Base-by-base conservation (phyloP, 2,888 invertebrate species). In the Hylaea fasciaria region DNA sequence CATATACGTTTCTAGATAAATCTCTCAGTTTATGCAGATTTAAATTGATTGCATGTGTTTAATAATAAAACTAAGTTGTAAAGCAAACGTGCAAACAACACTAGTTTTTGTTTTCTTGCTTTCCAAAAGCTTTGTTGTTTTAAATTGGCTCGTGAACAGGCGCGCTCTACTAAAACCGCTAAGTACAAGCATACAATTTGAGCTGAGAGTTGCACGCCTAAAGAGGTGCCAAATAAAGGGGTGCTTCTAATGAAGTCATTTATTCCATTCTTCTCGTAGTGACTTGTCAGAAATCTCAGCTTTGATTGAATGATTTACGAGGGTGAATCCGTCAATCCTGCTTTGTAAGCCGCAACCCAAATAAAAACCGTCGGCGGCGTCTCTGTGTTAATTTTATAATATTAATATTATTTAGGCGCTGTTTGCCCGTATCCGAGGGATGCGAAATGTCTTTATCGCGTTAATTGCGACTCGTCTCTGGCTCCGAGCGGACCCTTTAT, bases 91-190 rank as follows among this genome's bases (percentile, higher is more conserved):
- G 66, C 55, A 70, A 64, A 67, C 68, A 74, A 78, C 71, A 69
- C 58, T 68, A 68, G 10, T 79, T 83, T 85, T 86, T 85, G 85
- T 86, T 83, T 85, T 82, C 80, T 82, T 85, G 83, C 86, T 85
- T 81, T 80, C 77, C 72, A 73, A 76, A 72, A 73, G 75, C 76
- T 85, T 86, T 83, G 80, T 71, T 76, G 75, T 73, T 81, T 86
- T 79, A 84, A 87, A 90, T 87, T 86, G 83, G 76, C 77, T 85
- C 74, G 74, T 76, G 81, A 86, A 86, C 78, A 76, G 73, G 71
- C 70, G 68, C 71, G 76, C 74, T 82, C 76, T 74, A 76, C 77
- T 80, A 81, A 80, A 83, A 78, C 7, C 32, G 32, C 32, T 32
- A 5, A 7, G 4, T 28, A 9, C 9, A 32, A 32, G 32, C 84